phyloP scores from a whole-genome alignment of 2,888 invertebrate species.

The Gibbula magus region DNA sequence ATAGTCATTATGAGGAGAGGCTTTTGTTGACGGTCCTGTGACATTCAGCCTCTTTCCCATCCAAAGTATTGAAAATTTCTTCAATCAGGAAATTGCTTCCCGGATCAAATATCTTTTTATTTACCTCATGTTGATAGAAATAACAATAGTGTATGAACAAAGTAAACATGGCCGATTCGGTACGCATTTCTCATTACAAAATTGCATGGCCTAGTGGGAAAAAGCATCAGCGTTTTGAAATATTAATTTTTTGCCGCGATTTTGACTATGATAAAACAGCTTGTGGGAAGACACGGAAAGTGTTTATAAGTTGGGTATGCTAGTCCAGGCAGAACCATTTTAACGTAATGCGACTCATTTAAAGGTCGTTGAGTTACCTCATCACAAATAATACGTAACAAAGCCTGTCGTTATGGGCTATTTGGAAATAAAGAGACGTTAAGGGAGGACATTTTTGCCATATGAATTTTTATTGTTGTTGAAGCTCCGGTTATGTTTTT shows the following conservation, averaged over 20 bases:
- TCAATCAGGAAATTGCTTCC: slow-evolving; percentile 14
- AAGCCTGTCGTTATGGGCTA: no score
- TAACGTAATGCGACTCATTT: no score
- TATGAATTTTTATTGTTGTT: no score
- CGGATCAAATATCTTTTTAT: slow-evolving; percentile 8
- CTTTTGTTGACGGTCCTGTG: not conserved
- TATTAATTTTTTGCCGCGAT: not conserved
- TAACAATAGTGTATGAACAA: not conserved
- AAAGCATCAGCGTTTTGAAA: not conserved
- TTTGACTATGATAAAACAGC: not conserved
- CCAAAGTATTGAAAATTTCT: not conserved
- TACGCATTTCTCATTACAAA: not conserved
- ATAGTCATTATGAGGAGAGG: not conserved
- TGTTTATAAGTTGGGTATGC: no score
- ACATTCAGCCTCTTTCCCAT: not conserved
- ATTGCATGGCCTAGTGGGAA: not conserved
- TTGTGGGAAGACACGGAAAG: not conserved
- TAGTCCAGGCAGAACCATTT: no score
- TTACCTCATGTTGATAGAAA: slow-evolving; percentile 1
- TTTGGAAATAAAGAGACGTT: no score
- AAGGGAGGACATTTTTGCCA: no score
- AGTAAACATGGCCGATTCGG: not conserved
- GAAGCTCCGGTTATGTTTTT: no score
- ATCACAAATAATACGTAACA: no score
- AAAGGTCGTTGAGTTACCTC: no score